A percentile compares a stretch with the other conserved stretches of the same genome.
These are phyloP conservation scores for Ypsolopha scabrella DNA, from an alignment of 2,888 invertebrate species.

Conservation along the genomic window DNA sequence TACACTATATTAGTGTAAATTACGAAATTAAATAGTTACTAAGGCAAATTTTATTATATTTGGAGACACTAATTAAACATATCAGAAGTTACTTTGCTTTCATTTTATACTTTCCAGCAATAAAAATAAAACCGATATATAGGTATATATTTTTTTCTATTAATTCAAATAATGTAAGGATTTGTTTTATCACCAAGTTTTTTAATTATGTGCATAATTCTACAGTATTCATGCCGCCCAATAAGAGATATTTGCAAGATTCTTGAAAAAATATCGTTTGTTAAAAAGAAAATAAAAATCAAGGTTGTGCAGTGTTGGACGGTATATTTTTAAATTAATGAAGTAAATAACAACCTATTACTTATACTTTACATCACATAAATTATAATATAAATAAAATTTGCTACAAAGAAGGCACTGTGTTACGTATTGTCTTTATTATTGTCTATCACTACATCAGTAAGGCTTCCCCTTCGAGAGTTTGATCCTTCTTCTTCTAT, in stretches of 20 bases:
- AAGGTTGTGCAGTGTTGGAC: not conserved
- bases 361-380: not conserved
- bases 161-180: no score
- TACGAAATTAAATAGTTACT: conserved; percentile 26
- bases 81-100: conserved; percentile 19
- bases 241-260: no score
- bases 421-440: conserved; percentile 59
- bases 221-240: no score
- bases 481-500: conserved; percentile 30
- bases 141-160: no score
- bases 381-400: conserved; percentile 17
- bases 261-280: no score
- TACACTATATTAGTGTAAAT: conserved; percentile 69
- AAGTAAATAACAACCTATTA: not conserved
- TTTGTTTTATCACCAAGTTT: no score
- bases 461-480: conserved; percentile 55
- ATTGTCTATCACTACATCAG: conserved; percentile 62
- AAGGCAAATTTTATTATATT: conserved; percentile 14
- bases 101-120: conserved; percentile 1
- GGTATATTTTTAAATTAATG: not conserved
- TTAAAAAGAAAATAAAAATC: no score
- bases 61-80: conserved; percentile 40
- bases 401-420: conserved; percentile 34
- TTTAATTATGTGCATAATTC: no score
- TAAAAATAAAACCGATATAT: no score